Conservation (phyloP, 2,888 invertebrate genomes). For the Noctua pronuba region DNA sequence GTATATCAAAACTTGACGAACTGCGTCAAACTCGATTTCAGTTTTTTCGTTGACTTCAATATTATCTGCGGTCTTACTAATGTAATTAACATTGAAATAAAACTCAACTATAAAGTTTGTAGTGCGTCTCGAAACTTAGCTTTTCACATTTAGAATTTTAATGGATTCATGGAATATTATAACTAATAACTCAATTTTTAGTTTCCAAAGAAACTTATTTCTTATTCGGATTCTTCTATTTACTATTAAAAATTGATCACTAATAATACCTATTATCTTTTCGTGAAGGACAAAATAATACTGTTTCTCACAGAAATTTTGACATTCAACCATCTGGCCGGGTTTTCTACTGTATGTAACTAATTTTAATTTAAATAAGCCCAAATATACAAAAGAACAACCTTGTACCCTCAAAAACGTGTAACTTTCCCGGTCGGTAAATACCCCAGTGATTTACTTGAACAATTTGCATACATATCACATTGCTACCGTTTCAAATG, state of each 20-base stretch:
- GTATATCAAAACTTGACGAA: slow-evolving; percentile 50
- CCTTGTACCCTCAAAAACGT: slow-evolving; percentile 42
- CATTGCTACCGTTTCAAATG: slow-evolving; percentile 55
- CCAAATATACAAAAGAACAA: slow-evolving; percentile 26
- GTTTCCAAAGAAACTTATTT: slow-evolving; percentile 12
- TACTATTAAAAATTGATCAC: neutral
- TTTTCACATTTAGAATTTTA: slow-evolving; percentile 23
- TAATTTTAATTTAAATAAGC: slow-evolving; percentile 22
- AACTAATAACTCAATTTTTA: neutral
- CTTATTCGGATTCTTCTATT: neutral
- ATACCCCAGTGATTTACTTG: slow-evolving; percentile 58
- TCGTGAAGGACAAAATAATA: neutral
- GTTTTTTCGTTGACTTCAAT: slow-evolving; percentile 47
- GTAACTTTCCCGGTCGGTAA: slow-evolving; percentile 42
- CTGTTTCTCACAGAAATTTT: neutral
- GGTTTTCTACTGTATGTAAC: neutral
- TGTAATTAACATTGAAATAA: slow-evolving; percentile 54
- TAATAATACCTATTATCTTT: neutral
- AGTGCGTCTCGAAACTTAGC: slow-evolving; percentile 35
- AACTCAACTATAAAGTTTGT: slow-evolving; percentile 33
- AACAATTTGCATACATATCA: slow-evolving; percentile 58
- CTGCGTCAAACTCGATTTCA: slow-evolving; percentile 48
- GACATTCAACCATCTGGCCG: neutral
- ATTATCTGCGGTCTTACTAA: slow-evolving; percentile 45
- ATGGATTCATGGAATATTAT: slow-evolving; percentile 28